Base-by-base conservation (phyloP, 2,888 invertebrate genomes). In the Drepana falcataria region DNA sequence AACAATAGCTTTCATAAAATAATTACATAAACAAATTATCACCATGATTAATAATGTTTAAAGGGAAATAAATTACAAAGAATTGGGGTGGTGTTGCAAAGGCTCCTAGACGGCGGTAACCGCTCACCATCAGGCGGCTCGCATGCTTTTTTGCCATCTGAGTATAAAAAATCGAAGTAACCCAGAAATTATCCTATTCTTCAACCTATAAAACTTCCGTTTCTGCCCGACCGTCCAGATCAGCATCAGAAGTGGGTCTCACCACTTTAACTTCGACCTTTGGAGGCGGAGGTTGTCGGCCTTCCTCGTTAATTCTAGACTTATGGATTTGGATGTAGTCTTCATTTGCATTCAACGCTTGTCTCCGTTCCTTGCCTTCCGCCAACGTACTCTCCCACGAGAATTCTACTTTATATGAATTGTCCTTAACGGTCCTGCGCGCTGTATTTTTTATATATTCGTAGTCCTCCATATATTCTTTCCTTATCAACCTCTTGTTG, bases 341-440 rank as follows among this genome's bases (percentile, higher is more conserved):
- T 37, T 84, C 84, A 48, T 83, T 63, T 4, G 83, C 77, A 67
- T 92, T 92, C 35, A 93, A 75, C 7, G 88, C 82, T 54, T 79
- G 81, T 44, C 92, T 78, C 63, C 92, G 81, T 55, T 88, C 86
- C 65, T 86, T 90, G 0, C 92, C 93, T 57, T 92, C 91, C 21
- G 79, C 75, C 51, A 94, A 72, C 21, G 93, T 87, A 9, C 83
- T 79, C 21, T 89, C 89, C 94, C 94, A 94, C 61, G 88, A 83
- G 68, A 94, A 94, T 2, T 77, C 66, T 35, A 88, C 85, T 35
- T 79, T 77, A 64, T 90, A 92, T 0, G 89, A 91, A 78, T 93
- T 85, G 0, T 85, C 79, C 35, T 75, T 70, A 0, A 94, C 87
- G 48, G 79, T 89, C 41, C 69, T 79, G 1, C 79, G 55, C 0